These are phyloP conservation scores for Sphaerophoria taeniata DNA, from an alignment of 2,888 invertebrate species.

Conservation along the genomic window DNA sequence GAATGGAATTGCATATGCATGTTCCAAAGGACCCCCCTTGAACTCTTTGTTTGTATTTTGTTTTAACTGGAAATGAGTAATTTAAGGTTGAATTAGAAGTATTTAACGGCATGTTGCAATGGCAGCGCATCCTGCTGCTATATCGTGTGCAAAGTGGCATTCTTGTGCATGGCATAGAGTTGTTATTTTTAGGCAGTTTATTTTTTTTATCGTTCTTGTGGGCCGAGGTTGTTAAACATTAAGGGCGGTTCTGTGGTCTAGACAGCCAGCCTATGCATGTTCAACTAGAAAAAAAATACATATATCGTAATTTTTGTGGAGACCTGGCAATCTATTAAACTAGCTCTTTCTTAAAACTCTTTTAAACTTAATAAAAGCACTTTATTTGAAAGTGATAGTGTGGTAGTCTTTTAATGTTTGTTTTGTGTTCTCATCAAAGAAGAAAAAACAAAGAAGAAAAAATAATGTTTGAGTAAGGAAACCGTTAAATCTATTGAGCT, in stretches of 20 bases:
- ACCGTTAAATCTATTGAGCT: too few relatives aligned
- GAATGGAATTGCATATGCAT: slow-evolving; percentile 59
- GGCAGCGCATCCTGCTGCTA: slow-evolving; percentile 53
- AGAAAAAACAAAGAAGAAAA: too few relatives aligned
- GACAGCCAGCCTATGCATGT: not conserved
- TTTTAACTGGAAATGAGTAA: slow-evolving; percentile 66
- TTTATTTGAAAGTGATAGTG: not conserved
- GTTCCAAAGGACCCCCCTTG: not conserved
- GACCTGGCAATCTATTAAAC: slow-evolving; percentile 6
- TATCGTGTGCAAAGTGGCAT: slow-evolving; percentile 60
- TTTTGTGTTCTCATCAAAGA: too few relatives aligned
- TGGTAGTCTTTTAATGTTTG: too few relatives aligned
- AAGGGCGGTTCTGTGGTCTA: slow-evolving; percentile 25
- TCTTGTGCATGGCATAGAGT: slow-evolving; percentile 13
- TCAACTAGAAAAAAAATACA: not conserved
- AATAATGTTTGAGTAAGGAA: too few relatives aligned
- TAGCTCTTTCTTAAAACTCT: not conserved
- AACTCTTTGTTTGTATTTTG: slow-evolving; percentile 8
- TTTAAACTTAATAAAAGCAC: not conserved
- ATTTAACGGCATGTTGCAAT: slow-evolving; percentile 72
- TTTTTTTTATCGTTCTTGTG: not conserved
- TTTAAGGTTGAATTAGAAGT: slow-evolving; percentile 74
- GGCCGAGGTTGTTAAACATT: slow-evolving; percentile 2
- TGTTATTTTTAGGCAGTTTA: slow-evolving; percentile 36
- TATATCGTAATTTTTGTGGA: not conserved